Evolutionary conservation across 2,113 vertebrate genomes (phyloP), one percentile per base, ranked within the genome.

Genomic region (Calonectris borealis): DNA sequence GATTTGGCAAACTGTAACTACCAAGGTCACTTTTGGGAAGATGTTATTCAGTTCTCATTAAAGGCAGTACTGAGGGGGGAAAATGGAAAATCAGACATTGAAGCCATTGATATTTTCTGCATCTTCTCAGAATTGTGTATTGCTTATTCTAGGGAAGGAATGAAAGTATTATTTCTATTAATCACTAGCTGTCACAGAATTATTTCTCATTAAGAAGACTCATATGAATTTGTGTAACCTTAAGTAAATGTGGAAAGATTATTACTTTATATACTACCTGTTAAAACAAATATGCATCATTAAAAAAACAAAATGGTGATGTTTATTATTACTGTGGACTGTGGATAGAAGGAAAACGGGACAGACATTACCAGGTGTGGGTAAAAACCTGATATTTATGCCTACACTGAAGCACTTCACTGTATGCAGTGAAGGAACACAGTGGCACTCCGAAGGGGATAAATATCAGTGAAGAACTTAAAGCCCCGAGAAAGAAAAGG

Each of bases 161-260:
- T 57, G 32, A 42, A 86, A 72, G 46, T 66, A 54, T 78, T 92
- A 36, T 83, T 87, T 81, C 38, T 79, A 46, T 89, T 85, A 92
- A 89, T 91, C 70, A 83, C 32, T 81, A 73, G 18, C 48, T 91
- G 68, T 66, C 91, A 88, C 26, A 32, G 66, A 82, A 80, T 89
- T 93, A 79, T 86, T 94, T 86, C 78, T 89, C 52, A 85, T 78
- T 81, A 90, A 80, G 68, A 79, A 90, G 81, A 83, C 34, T 83
- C n/a, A 9, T 32, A n/a, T 7, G 57, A 88, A 75, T 79, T 58
- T 91, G 27, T 87, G 73, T 60, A 88, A 85, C 83, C 38, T 77
- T 92, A 76, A 44, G 15, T 66, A 85, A 81, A 85, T 51, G 25
- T 32, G 77, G 52, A 25, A 54, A 60, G 19, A 34, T 77, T 51